These are phyloP conservation scores for Pterostichus niger DNA, from an alignment of 2,888 invertebrate species.

Conservation along the genomic window DNA sequence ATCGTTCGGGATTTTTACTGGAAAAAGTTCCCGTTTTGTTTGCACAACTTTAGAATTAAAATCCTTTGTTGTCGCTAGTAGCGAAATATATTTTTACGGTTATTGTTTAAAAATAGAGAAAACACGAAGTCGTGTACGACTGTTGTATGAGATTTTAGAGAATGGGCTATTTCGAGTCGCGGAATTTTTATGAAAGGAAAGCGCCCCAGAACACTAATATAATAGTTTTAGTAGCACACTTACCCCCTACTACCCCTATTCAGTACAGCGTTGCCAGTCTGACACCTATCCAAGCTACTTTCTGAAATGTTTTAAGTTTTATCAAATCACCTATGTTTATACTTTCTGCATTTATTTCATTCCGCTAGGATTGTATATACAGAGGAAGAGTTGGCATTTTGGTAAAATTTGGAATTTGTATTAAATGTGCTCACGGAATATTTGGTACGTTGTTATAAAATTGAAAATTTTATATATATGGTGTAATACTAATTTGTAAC, in stretches of 20 bases:
- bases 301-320: constrained; percentile 47
- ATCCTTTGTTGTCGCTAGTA: constrained; percentile 61
- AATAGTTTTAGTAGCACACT: constrained; percentile 54
- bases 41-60: constrained; percentile 59
- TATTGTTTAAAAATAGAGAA: constrained; percentile 64
- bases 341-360: constrained; percentile 33
- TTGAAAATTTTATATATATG: no score
- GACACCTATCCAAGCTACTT: constrained; percentile 31
- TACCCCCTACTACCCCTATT: not conserved
- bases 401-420: not conserved
- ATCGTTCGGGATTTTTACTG: constrained; percentile 33
- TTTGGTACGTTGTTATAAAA: no score
- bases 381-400: not conserved
- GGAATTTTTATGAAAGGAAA: constrained; percentile 62
- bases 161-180: constrained; percentile 55
- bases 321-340: constrained; percentile 47
- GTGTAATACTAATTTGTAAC: no score
- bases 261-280: not conserved
- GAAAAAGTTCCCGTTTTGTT: constrained; percentile 14
- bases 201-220: constrained; percentile 51
- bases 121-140: constrained; percentile 45
- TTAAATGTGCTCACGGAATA: no score
- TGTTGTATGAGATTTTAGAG: constrained; percentile 63
- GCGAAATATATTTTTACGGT: constrained; percentile 64
- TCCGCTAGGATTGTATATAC: not conserved